These are phyloP conservation scores for Paramormyrops kingsleyae DNA, from an alignment of 2,113 vertebrate species.

Conservation along the genomic window DNA sequence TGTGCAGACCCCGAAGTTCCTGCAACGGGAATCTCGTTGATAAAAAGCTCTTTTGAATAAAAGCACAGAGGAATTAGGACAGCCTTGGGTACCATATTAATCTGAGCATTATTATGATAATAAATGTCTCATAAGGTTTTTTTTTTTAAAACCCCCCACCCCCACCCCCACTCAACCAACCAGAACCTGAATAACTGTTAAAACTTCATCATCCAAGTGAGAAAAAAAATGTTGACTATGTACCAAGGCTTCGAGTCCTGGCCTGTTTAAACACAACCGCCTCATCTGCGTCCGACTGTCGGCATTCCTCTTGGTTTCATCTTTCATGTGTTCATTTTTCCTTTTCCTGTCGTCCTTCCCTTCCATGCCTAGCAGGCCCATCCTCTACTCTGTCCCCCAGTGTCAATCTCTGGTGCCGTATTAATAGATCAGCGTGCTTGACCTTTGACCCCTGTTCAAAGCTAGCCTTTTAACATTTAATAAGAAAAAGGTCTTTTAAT, in stretches of 20 bases:
- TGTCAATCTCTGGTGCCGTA: background rate
- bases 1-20: constrained; percentile 12
- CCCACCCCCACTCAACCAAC: background rate
- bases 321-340: background rate
- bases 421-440: background rate
- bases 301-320: background rate
- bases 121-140: background rate
- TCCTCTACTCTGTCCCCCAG: background rate
- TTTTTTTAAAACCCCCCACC: constrained; percentile 4
- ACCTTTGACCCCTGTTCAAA: background rate
- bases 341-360: background rate
- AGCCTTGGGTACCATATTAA: constrained; percentile 20
- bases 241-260: background rate
- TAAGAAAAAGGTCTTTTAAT: background rate
- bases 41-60: constrained; percentile 32
- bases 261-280: background rate
- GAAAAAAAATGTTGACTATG: background rate
- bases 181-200: constrained; percentile 11
- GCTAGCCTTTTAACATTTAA: background rate
- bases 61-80: constrained; percentile 24
- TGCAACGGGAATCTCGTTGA: constrained; percentile 28
- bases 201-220: constrained; percentile 12
- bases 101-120: constrained; percentile 17
- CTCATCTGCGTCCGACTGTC: background rate
- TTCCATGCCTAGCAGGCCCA: background rate